phyloP scores from a whole-genome alignment of 2,888 invertebrate species.

The Gibbula magus region DNA sequence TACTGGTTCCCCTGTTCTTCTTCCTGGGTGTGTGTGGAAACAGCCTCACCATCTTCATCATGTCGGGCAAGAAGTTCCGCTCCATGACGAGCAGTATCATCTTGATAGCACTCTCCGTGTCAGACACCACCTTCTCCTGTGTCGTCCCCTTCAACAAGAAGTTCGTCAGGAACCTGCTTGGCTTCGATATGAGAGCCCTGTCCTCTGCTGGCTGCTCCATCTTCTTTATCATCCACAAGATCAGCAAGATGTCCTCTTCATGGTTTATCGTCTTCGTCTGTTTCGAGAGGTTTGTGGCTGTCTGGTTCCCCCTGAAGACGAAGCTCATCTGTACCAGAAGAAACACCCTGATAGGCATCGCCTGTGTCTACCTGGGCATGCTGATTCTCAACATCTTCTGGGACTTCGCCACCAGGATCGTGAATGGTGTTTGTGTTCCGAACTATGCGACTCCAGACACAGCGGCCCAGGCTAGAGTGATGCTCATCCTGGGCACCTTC shows the following conservation, averaged over 20 bases:
- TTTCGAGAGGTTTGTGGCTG: slow-evolving; percentile 57
- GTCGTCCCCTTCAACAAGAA: slow-evolving; percentile 56
- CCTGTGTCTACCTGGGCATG: slow-evolving; percentile 40
- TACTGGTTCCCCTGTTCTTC: slow-evolving; percentile 44
- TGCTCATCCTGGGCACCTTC: slow-evolving; percentile 28
- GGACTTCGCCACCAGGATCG: slow-evolving; percentile 48
- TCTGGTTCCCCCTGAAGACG: slow-evolving; percentile 53
- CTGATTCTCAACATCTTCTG: slow-evolving; percentile 46
- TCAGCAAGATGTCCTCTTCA: slow-evolving; percentile 58
- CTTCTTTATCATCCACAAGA: slow-evolving; percentile 52
- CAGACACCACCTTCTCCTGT: slow-evolving; percentile 48
- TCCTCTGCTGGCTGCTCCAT: slow-evolving; percentile 47
- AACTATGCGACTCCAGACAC: slow-evolving; percentile 40
- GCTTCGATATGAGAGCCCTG: slow-evolving; percentile 49
- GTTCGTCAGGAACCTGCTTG: slow-evolving; percentile 45
- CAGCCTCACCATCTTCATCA: slow-evolving; percentile 46
- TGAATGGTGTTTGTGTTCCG: slow-evolving; percentile 44
- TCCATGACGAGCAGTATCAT: slow-evolving; percentile 44
- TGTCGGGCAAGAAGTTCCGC: slow-evolving; percentile 44
- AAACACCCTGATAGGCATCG: slow-evolving; percentile 36
- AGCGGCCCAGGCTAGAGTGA: slow-evolving; percentile 40
- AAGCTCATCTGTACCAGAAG: slow-evolving; percentile 48
- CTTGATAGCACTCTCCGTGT: slow-evolving; percentile 51
- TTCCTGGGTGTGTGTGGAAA: slow-evolving; percentile 51
- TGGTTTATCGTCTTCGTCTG: slow-evolving; percentile 57